Conservation (phyloP, 1,140 invertebrate genomes). For the Periplaneta americana region DNA sequence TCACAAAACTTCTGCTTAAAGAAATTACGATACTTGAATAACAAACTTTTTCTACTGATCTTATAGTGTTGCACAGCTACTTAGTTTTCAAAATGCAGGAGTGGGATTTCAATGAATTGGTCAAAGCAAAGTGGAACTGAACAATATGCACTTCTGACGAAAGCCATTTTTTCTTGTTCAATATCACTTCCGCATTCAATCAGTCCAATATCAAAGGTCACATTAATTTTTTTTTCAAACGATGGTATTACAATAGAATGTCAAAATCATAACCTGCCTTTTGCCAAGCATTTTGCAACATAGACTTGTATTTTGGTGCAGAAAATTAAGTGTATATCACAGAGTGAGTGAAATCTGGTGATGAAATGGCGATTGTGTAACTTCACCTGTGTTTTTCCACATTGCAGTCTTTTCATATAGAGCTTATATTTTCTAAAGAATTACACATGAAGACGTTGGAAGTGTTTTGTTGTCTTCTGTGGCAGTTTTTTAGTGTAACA, state of each 20-base stretch:
- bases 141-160: too few species aligned
- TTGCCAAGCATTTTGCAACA: too few species aligned
- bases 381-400: background rate
- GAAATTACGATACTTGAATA: too few species aligned
- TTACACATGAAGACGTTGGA: background rate
- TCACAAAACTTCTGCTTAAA: too few species aligned
- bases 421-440: too few species aligned
- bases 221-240: slow-evolving; percentile 11
- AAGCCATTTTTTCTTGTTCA: slow-evolving; percentile 8
- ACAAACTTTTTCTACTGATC: too few species aligned
- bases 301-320: too few species aligned
- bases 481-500: background rate
- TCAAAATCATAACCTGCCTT: background rate
- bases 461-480: slow-evolving; percentile 6
- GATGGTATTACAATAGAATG: slow-evolving; percentile 6
- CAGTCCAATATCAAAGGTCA: too few species aligned
- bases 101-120: background rate
- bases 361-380: slow-evolving; percentile 3
- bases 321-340: too few species aligned
- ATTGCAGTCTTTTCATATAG: background rate
- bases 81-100: slow-evolving; percentile 1
- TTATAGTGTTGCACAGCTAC: too few species aligned
- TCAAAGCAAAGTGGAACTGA: too few species aligned
- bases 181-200: slow-evolving; percentile 6
- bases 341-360: too few species aligned